Evolutionary conservation across 2,888 invertebrate genomes (phyloP).

Genomic region (Netelia melanura): DNA sequence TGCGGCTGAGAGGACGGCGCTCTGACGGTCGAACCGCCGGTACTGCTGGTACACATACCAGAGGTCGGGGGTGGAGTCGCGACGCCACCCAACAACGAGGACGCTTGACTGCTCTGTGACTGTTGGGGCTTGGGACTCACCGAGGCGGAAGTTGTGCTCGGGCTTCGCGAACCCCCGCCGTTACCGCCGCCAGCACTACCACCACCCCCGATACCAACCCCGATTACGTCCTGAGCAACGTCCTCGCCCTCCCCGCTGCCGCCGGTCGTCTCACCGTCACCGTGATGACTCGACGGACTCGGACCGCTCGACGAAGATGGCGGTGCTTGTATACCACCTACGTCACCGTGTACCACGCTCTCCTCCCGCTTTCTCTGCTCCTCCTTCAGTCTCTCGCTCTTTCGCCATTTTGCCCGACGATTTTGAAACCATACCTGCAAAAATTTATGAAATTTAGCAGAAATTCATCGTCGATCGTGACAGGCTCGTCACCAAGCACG

Average conservation of each 20-base stretch:
- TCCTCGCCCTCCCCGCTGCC: conserved; percentile 70
- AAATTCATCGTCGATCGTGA: no score
- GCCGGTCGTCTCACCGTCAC: conserved; percentile 73
- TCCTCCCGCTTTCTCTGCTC: conserved; percentile 95
- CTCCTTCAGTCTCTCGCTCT: conserved; percentile 96
- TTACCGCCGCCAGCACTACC: conserved; percentile 46
- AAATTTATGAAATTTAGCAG: conserved; percentile 36
- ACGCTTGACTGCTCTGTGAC: conserved; percentile 86
- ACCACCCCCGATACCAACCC: conserved; percentile 21
- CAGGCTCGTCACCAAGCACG: no score
- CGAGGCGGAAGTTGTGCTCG: conserved; percentile 83
- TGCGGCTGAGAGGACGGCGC: conserved; percentile 60
- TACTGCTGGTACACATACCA: conserved; percentile 57
- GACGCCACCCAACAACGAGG: conserved; percentile 85
- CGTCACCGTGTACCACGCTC: conserved; percentile 86
- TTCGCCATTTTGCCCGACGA: conserved; percentile 96
- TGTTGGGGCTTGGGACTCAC: conserved; percentile 83
- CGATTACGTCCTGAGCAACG: conserved; percentile 61
- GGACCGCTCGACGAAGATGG: conserved; percentile 79
- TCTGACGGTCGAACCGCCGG: conserved; percentile 64
- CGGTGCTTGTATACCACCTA: conserved; percentile 71
- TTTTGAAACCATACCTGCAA: conserved; percentile 97
- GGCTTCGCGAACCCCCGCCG: conserved; percentile 79
- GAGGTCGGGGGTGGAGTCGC: conserved; percentile 87
- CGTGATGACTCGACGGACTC: conserved; percentile 78